Percentiles rank a stretch among this genome's conserved stretches.
These are phyloP conservation scores for Eumacrocentrus americanus DNA, from an alignment of 2,888 invertebrate genomes.

Conservation along the genomic window DNA sequence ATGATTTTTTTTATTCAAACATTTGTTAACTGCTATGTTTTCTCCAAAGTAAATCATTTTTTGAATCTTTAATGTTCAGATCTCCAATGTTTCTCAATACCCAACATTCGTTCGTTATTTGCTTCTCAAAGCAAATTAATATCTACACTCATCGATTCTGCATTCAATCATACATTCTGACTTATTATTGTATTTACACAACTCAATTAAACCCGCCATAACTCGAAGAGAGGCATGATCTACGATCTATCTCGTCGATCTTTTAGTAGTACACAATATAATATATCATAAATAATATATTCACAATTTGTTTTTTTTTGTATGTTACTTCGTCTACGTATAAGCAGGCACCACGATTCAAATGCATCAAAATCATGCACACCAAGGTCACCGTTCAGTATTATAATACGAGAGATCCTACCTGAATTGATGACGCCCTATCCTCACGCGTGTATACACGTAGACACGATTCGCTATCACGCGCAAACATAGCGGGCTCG, in stretches of 20 bases:
- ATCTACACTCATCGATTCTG: background rate
- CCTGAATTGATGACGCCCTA: conserved; percentile 44
- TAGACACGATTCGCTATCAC: background rate
- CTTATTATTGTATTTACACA: conserved; percentile 7
- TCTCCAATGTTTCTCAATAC: background rate
- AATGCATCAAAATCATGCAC: conserved; percentile 25
- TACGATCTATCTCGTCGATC: conserved; percentile 8
- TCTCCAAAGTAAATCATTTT: too few species aligned
- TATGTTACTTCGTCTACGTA: background rate
- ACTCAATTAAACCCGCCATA: background rate
- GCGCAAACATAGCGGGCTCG: conserved; percentile 6
- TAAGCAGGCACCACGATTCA: conserved; percentile 27
- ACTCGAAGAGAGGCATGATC: background rate
- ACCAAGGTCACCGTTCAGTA: conserved; percentile 46
- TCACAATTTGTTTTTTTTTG: conserved; percentile 30
- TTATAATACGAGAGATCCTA: conserved; percentile 50
- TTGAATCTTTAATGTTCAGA: background rate
- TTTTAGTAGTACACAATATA: conserved; percentile 11
- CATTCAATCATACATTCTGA: background rate
- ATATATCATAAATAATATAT: conserved; percentile 43
- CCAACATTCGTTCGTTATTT: background rate
- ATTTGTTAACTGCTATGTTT: too few species aligned
- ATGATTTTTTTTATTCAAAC: too few species aligned
- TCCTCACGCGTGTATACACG: background rate
- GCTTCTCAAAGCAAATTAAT: background rate